Evolutionary conservation across 2,113 vertebrate genomes (phyloP), one percentile per base, ranked within the genome.

Genomic region (Gymnorhina tibicen): DNA sequence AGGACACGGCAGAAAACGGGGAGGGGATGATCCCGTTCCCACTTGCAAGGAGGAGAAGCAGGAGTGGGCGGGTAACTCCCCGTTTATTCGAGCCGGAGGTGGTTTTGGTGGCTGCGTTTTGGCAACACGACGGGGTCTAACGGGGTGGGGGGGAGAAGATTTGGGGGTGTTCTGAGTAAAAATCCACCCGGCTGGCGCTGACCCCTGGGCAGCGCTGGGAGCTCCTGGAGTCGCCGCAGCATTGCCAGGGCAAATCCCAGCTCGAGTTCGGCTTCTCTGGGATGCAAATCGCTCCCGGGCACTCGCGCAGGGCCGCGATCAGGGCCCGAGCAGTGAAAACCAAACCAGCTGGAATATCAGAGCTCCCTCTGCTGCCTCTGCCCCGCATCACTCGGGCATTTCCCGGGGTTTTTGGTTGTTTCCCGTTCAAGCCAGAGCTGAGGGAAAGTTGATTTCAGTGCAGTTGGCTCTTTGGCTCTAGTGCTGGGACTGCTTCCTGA

Each of bases 291-390:
- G 42, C 64, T 12, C 10, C 22, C 2, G 30, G 15, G 76, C 14
- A 0, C 8, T 1, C 0, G 17, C 63, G 1, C 41, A 4, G 6
- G 9, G 18, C 47, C 35, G 0, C 13, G 5, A 8, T 3, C 16
- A 6, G n/a, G 13, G 21, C 55, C 33, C 7, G 7, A 72, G 0
- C 9, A 4, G 13, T 13, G 11, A 3, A 16, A 10, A 6, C 6
- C 2, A 5, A 16, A 1, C 0, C 35, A 5, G 60, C 2, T 8
- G 84, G 84, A 19, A 14, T 52, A 13, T 49, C 72, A 27, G 87
- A 80, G 95, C 95, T 97, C 95, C 96, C 95, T 88, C 96, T 96
- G 95, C 91, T 90, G 94, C 1, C 73, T 35, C 72, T 28, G 74
- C 69, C 33, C 9, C 2, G 50, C 3, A 16, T 4, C 9, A 2